Base-by-base conservation (phyloP, 2,113 vertebrate genomes). In the Percopsis transmontana region DNA sequence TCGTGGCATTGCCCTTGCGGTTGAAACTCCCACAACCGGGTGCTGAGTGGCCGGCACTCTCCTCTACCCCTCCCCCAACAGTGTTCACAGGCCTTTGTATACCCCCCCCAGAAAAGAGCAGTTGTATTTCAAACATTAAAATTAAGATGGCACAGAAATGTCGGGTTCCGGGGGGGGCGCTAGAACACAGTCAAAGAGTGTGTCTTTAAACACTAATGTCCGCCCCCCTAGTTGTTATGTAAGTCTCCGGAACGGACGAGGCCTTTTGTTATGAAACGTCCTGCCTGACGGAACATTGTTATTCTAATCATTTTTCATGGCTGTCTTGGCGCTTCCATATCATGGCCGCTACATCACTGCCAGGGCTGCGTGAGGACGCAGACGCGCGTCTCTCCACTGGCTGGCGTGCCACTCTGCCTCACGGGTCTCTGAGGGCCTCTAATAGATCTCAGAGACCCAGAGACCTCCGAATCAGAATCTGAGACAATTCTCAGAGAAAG, bases 381-480 rank as follows among this genome's bases (percentile, higher is more conserved):
- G 40, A 65, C 74, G 51, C 70, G 79, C 54, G 66, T 70, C 61
- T 79, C 53, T n/a, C 45, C 5, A 48, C 58, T 42, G 64, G 62
- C 79, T 76, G 62, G 63, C 41, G 16, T 77, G 72, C 64, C 51
- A 38, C 14, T 8, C 13, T 52, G 68, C 66, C 57, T 23, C 76
- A 7, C 45, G 62, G 42, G 27, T n/a, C 16, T 63, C 42, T 58
- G 50, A 61, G 76, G 59, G 65, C 41, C 48, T 62, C 47, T 82
- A 58, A 59, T 55, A 68, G 54, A 58, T 76, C 72, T 45, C 10
- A 2, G 40, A 59, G 41, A 27, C 67, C 74, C 21, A 0, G 40
- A 55, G 50, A 2, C 16, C 74, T 69, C 74, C 56, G 58, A 7
- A 66, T 33, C 50, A 58, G 39, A 52, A 58, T 67, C 51, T 55